Base-by-base conservation (phyloP, 2,888 invertebrate genomes). In the Macrosoma leucophasiata region DNA sequence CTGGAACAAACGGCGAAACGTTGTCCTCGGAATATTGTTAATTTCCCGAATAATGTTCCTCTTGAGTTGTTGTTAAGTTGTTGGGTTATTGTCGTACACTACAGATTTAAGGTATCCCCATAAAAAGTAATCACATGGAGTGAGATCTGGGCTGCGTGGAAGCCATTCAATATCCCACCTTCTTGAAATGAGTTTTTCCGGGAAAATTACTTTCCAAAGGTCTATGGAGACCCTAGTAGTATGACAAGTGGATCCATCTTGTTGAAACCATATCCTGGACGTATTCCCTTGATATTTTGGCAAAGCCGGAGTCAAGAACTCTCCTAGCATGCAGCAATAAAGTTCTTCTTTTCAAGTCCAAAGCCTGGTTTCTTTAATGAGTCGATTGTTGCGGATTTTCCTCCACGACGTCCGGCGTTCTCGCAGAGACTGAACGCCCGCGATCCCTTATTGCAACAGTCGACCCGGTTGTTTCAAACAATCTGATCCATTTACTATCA, bases 21-120 rank as follows among this genome's bases (percentile, higher is more conserved):
- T 42, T 39, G 37, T 41, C 33, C 33, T 37, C 24, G 27, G 43
- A 35, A 43, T 46, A 34, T 37, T 43, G 36, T 43, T 46, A 41
- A 25, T 42, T 42, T 42, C 28, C 32, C 26, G 28, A 33, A 40
- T 23, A 35, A 35, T 35, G 13, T 29, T 29, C 24, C 29, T 20
- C 36, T 41, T 41, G 15, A 46, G 34, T 29, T 41, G 41, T 15
- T 46, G 43, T 32, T 37, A 39, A 40, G 39, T 37, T n/a, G 31
- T 39, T 15, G 35, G 35, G 39, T 38, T 42, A 39, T 45, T 39
- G 29, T 45, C 39, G 33, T 45, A 35, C 26, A 41, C 36, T n/a
- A 36, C 36, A 24, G 36, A 42, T 40, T 46, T 46, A 28, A 45
- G 42, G 42, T 41, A 39, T 23, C 42, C 45, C 39, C 30, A 46